Percentiles rank a stretch among this genome's conserved stretches.
phyloP scores from a whole-genome alignment of 2,113 vertebrate genomes.

The Rhipidura dahli region DNA sequence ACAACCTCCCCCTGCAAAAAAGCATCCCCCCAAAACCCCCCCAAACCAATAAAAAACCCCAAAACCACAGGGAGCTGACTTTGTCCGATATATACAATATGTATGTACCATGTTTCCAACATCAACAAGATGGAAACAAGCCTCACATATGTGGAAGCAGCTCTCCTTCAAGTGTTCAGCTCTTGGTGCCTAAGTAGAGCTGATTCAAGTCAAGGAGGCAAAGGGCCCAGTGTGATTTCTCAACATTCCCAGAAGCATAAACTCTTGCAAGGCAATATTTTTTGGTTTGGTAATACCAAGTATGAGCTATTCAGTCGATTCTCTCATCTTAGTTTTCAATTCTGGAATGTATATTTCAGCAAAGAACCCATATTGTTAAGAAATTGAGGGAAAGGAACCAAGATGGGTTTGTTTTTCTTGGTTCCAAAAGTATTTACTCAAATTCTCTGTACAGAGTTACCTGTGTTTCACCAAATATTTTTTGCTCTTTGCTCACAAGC shows the following conservation, averaged over 20 bases:
- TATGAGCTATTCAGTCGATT: neutral
- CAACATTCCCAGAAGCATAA: neutral
- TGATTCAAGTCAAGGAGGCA: neutral
- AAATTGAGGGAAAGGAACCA: neutral
- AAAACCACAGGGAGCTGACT: neutral
- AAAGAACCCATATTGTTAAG: neutral
- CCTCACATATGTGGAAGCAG: neutral
- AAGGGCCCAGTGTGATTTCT: neutral
- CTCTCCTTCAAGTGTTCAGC: neutral
- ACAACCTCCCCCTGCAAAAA: neutral
- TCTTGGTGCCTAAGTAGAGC: neutral
- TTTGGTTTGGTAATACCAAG: neutral
- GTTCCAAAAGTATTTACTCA: neutral
- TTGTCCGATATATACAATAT: neutral
- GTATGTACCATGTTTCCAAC: neutral
- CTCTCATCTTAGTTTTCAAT: neutral
- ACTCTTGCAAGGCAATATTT: neutral
- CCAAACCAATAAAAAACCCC: neutral
- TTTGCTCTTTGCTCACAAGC: neutral
- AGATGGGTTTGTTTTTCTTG: neutral
- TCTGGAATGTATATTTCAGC: neutral
- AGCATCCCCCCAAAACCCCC: accelerated
- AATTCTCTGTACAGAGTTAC: neutral
- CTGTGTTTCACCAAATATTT: neutral
- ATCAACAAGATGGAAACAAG: neutral